Conservation (phyloP, 2,797 vertebrate species). For the Gambelia wislizenii region DNA sequence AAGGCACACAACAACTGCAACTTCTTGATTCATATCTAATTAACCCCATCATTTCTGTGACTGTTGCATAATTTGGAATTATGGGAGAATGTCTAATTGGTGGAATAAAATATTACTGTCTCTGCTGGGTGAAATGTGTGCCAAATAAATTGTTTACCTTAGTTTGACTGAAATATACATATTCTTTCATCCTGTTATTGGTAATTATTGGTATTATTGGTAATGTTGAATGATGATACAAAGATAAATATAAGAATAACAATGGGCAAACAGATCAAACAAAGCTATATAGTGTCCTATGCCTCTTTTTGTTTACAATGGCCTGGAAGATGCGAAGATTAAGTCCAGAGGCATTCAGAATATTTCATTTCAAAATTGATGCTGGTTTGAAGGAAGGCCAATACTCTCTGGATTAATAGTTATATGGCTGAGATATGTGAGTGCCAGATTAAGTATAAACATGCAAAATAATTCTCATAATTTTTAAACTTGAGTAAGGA, state of each 20-base stretch:
- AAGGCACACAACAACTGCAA: too few relatives aligned
- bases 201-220: not conserved
- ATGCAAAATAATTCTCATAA: not conserved
- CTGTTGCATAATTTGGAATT: not conserved
- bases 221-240: not conserved
- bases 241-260: too few relatives aligned
- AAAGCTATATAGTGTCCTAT: too few relatives aligned
- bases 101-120: not conserved
- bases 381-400: too few relatives aligned
- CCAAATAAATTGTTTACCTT: not conserved
- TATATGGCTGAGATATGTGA: too few relatives aligned
- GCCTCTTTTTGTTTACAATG: too few relatives aligned
- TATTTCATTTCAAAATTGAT: too few relatives aligned
- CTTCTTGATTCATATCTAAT: not conserved
- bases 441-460: too few relatives aligned
- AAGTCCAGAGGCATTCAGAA: too few relatives aligned
- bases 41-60: not conserved
- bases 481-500: not conserved
- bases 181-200: not conserved
- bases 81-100: not conserved
- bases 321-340: too few relatives aligned
- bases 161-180: not conserved
- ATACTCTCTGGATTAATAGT: too few relatives aligned
- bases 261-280: too few relatives aligned
- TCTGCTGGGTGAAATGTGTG: not conserved